phyloP scores from a whole-genome alignment of 2,888 invertebrate genomes.

The Drosophila cracens region DNA sequence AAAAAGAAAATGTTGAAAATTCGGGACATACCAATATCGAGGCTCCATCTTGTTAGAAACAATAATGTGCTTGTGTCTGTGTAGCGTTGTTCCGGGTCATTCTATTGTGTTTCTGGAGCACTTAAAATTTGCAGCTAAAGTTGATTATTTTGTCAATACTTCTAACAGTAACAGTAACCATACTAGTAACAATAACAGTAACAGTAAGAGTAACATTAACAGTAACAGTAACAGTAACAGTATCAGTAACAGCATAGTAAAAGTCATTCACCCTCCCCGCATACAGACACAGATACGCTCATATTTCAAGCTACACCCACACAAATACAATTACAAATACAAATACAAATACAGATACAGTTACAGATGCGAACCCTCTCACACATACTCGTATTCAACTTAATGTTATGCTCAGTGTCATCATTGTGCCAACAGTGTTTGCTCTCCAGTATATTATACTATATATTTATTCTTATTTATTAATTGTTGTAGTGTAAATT shows the following conservation, averaged over 20 bases:
- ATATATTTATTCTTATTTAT: constrained; percentile 45
- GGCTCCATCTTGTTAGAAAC: constrained; percentile 57
- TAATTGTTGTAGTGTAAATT: constrained; percentile 19
- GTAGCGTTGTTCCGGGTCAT: constrained; percentile 57
- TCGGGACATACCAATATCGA: constrained; percentile 29
- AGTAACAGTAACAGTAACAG: constrained; percentile 36
- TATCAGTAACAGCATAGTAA: constrained; percentile 42
- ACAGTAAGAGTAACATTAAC: constrained; percentile 14
- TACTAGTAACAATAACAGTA: constrained; percentile 19
- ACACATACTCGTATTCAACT: constrained; percentile 56
- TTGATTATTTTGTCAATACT: constrained; percentile 37
- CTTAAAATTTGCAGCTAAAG: constrained; percentile 27
- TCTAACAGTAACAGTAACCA: constrained; percentile 17
- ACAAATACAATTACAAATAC: constrained; percentile 47
- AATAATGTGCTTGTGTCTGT: constrained; percentile 77
- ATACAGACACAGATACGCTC: constrained; percentile 60
- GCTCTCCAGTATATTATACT: constrained; percentile 54
- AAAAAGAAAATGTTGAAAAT: constrained; percentile 25
- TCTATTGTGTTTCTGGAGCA: constrained; percentile 36
- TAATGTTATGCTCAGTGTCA: constrained; percentile 68
- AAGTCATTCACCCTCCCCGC: constrained; percentile 53
- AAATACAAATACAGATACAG: constrained; percentile 39
- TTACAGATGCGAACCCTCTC: constrained; percentile 47
- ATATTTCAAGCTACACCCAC: constrained; percentile 54
- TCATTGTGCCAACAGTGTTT: constrained; percentile 78